phyloP scores from a whole-genome alignment of 1,140 invertebrate genomes.

The Berghia stephanieae region DNA sequence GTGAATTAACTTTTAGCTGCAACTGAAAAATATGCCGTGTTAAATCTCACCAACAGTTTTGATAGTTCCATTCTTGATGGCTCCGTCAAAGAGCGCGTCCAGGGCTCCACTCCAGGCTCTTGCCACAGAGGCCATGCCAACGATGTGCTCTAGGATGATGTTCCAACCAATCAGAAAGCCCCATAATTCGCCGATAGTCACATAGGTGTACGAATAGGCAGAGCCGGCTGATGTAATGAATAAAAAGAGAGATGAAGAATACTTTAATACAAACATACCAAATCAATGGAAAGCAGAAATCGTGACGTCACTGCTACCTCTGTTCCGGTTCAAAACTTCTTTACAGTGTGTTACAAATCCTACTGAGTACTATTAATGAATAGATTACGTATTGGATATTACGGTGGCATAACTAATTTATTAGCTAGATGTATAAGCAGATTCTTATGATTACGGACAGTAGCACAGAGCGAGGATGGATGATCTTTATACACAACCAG shows the following conservation, averaged over 20 bases:
- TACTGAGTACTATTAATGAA: too few species aligned
- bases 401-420: too few species aligned
- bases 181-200: conserved; percentile 61
- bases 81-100: conserved; percentile 81
- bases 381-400: too few species aligned
- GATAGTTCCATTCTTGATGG: conserved; percentile 83
- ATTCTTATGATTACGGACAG: too few species aligned
- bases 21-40: not conserved
- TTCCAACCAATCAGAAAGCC: conserved; percentile 65
- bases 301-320: too few species aligned
- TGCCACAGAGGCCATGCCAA: conserved; percentile 83
- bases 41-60: conserved; percentile 72
- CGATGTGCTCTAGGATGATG: conserved; percentile 65
- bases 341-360: too few species aligned
- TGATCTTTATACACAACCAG: too few species aligned
- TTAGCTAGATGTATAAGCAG: too few species aligned
- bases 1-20: too few species aligned
- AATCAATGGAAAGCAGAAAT: not conserved
- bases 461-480: too few species aligned
- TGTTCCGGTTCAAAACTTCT: too few species aligned
- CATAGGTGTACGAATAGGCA: conserved; percentile 62
- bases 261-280: not conserved
- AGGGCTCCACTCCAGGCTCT: conserved; percentile 93
- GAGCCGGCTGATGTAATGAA: conserved; percentile 48
- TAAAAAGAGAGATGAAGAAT: not conserved